Conservation (phyloP, 1,140 invertebrate genomes). For the Nasonia giraulti region DNA sequence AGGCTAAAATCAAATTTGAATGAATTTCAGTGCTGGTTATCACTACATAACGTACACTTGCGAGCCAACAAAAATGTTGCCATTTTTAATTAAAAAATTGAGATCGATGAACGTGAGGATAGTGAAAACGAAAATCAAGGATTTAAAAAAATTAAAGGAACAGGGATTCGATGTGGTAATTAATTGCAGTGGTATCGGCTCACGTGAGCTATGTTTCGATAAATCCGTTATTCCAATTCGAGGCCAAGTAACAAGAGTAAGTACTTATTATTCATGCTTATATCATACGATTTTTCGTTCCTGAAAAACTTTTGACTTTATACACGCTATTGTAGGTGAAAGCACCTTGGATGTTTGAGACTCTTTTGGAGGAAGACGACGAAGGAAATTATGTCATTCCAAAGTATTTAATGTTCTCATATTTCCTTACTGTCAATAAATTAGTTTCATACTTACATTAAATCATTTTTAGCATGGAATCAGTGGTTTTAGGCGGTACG, state of each 20-base stretch:
- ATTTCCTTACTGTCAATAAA: neutral
- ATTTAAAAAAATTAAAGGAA: conserved; percentile 73
- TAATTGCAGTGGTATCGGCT: conserved; percentile 83
- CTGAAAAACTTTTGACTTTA: neutral
- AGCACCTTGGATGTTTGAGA: conserved; percentile 79
- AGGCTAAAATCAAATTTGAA: neutral
- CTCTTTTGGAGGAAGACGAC: conserved; percentile 75
- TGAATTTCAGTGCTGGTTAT: conserved; percentile 74
- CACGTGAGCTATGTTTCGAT: conserved; percentile 77
- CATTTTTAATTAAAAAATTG: conserved; percentile 79
- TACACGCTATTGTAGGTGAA: conserved; percentile 72
- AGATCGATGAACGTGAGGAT: conserved; percentile 75
- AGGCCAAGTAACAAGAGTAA: conserved; percentile 81
- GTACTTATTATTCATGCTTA: neutral
- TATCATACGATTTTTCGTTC: neutral
- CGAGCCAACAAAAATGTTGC: conserved; percentile 77
- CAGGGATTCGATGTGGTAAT: conserved; percentile 80
- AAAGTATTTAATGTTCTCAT: conserved; percentile 75
- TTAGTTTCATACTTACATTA: neutral
- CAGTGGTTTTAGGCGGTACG: conserved; percentile 84
- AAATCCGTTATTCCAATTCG: conserved; percentile 77
- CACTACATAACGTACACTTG: conserved; percentile 79
- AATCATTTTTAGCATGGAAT: conserved; percentile 73
- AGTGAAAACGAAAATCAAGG: conserved; percentile 71
- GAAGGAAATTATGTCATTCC: conserved; percentile 83